Conservation (phyloP, 2,888 invertebrate genomes). For the Agrochola lychnidis region DNA sequence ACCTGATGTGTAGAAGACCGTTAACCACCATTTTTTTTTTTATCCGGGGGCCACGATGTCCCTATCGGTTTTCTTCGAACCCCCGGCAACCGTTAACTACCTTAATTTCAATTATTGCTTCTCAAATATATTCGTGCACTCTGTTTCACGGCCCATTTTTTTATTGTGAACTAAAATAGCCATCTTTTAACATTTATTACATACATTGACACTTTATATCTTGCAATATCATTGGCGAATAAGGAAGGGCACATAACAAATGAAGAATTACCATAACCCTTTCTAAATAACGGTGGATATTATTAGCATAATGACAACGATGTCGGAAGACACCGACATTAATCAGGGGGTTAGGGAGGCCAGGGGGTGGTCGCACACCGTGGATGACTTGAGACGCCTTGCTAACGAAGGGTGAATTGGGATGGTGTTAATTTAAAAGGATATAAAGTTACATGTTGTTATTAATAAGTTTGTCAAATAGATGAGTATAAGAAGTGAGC, state of each 20-base stretch:
- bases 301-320: conserved; percentile 75
- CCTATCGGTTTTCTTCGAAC: too few relatives aligned
- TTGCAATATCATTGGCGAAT: conserved; percentile 34
- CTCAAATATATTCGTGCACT: not conserved
- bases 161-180: not conserved
- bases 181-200: not conserved
- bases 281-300: conserved; percentile 49
- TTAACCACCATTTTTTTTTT: too few relatives aligned
- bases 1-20: too few relatives aligned
- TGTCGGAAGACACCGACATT: conserved; percentile 72
- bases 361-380: conserved; percentile 5
- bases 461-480: not conserved
- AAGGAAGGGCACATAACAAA: conserved; percentile 44
- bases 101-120: not conserved
- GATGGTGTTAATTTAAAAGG: conserved; percentile 1
- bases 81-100: too few relatives aligned
- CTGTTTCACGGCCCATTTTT: too few relatives aligned
- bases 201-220: conserved; percentile 10
- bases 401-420: conserved; percentile 27
- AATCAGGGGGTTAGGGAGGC: conserved; percentile 63
- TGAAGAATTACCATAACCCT: conserved; percentile 62
- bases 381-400: conserved; percentile 54
- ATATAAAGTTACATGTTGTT: conserved; percentile 11
- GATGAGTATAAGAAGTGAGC: not conserved
- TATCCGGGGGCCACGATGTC: too few relatives aligned